phyloP scores from a whole-genome alignment of 2,797 vertebrate species.

The Microchirus variegatus region DNA sequence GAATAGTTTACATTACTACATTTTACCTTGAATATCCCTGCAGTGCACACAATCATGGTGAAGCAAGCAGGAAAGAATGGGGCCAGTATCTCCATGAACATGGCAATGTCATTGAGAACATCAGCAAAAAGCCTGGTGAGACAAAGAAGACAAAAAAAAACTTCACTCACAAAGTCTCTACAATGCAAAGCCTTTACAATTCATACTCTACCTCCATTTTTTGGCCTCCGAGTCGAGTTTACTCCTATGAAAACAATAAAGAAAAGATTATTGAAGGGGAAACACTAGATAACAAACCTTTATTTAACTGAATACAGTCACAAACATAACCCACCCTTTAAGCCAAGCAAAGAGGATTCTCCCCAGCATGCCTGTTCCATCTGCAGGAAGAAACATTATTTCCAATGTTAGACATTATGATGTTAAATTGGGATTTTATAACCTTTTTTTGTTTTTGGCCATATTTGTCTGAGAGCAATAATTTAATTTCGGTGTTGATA shows the following conservation, averaged over 20 bases:
- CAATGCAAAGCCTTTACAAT: neutral
- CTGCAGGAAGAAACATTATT: constrained; percentile 61
- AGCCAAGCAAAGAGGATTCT: constrained; percentile 91
- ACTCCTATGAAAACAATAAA: constrained; percentile 74
- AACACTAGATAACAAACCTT: neutral
- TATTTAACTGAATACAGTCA: neutral
- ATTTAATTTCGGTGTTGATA: too few relatives aligned
- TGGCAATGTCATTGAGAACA: constrained; percentile 88
- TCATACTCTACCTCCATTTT: constrained; percentile 86
- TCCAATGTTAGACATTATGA: neutral
- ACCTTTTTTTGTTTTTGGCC: neutral
- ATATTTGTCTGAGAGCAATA: too few relatives aligned
- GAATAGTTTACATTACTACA: too few relatives aligned
- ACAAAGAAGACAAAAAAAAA: neutral
- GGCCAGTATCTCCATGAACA: constrained; percentile 91
- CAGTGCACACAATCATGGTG: constrained; percentile 84
- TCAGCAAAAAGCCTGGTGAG: constrained; percentile 88
- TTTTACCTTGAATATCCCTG: constrained; percentile 89
- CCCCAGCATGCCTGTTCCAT: constrained; percentile 92
- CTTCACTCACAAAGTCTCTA: neutral
- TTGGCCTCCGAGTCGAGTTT: constrained; percentile 93
- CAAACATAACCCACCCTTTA: constrained; percentile 82
- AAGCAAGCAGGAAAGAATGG: constrained; percentile 85
- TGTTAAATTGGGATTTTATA: neutral
- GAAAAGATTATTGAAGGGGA: neutral